Conservation (phyloP, 2,888 invertebrate species). For the Spisula solida region DNA sequence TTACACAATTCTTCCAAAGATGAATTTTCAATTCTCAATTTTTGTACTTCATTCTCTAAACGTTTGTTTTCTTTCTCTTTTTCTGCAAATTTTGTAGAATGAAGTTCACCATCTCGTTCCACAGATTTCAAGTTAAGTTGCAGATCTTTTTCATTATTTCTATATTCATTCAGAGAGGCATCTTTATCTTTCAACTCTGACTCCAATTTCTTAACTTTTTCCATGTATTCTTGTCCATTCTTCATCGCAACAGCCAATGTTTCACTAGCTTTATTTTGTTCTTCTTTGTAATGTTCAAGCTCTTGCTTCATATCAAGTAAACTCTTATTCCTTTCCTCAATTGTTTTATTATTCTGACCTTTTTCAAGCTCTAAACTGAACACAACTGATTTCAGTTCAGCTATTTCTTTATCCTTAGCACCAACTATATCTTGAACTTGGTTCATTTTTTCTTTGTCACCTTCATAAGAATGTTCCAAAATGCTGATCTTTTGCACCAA, state of each 20-base stretch:
- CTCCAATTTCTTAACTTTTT: slow-evolving; percentile 28
- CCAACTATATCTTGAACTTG: slow-evolving; percentile 48
- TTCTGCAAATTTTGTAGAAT: slow-evolving; percentile 7
- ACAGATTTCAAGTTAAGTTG: slow-evolving; percentile 11
- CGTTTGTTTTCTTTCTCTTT: slow-evolving; percentile 47
- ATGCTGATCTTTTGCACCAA: slow-evolving; percentile 38
- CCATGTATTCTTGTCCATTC: slow-evolving; percentile 35
- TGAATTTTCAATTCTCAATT: slow-evolving; percentile 24
- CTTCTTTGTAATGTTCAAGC: slow-evolving; percentile 50
- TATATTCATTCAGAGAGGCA: slow-evolving; percentile 50
- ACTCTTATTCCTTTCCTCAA: slow-evolving; percentile 21
- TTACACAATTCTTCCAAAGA: slow-evolving; percentile 43
- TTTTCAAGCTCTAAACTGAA: slow-evolving; percentile 38
- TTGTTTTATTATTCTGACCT: background rate
- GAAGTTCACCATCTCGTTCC: slow-evolving; percentile 36
- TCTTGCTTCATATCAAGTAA: slow-evolving; percentile 17
- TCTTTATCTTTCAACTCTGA: slow-evolving; percentile 46
- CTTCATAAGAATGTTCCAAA: slow-evolving; percentile 41
- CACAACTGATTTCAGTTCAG: slow-evolving; percentile 41
- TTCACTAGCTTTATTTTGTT: slow-evolving; percentile 31
- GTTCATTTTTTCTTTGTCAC: slow-evolving; percentile 43
- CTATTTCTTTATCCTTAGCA: slow-evolving; percentile 47
- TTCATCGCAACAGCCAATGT: slow-evolving; percentile 23
- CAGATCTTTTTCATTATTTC: slow-evolving; percentile 38
- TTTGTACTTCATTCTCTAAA: slow-evolving; percentile 50